Evolutionary conservation across 2,113 vertebrate genomes (phyloP).

Genomic region (Proterorhinus semilunaris): DNA sequence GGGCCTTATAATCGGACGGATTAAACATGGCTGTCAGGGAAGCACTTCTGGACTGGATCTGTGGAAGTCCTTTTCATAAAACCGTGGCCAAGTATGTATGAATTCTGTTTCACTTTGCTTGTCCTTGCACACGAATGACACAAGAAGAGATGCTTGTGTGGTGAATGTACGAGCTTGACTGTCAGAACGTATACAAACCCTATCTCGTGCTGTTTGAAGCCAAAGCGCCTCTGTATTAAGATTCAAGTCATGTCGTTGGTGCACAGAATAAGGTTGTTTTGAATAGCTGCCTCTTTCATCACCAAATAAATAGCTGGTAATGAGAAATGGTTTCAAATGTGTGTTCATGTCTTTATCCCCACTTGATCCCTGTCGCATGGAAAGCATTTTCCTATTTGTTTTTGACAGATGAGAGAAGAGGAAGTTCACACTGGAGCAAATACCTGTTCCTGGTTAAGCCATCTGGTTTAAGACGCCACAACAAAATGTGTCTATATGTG

Average conservation of each 20-base stretch:
- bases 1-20: constrained; percentile 48
- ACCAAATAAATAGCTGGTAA: constrained; percentile 51
- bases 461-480: background rate
- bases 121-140: constrained; percentile 8
- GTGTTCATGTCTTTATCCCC: constrained; percentile 41
- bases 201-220: constrained; percentile 8
- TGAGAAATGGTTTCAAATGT: constrained; percentile 35
- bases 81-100: constrained; percentile 13
- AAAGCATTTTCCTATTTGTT: background rate
- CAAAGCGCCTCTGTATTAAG: constrained; percentile 5
- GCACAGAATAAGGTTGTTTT: constrained; percentile 34
- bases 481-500: too few species aligned
- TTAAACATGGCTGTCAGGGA: constrained; percentile 44
- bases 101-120: constrained; percentile 12
- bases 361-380: constrained; percentile 28
- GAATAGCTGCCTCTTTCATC: constrained; percentile 41
- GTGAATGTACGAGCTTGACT: constrained; percentile 13
- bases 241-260: constrained; percentile 11
- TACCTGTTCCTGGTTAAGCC: background rate
- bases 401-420: background rate
- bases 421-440: background rate
- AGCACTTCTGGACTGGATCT: constrained; percentile 38
- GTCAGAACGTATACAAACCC: constrained; percentile 14
- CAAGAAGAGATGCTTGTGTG: constrained; percentile 8
- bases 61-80: constrained; percentile 21